Conservation (phyloP, 35 echinoderm and acorn worm genomes). For the Ptychodera flava region DNA sequence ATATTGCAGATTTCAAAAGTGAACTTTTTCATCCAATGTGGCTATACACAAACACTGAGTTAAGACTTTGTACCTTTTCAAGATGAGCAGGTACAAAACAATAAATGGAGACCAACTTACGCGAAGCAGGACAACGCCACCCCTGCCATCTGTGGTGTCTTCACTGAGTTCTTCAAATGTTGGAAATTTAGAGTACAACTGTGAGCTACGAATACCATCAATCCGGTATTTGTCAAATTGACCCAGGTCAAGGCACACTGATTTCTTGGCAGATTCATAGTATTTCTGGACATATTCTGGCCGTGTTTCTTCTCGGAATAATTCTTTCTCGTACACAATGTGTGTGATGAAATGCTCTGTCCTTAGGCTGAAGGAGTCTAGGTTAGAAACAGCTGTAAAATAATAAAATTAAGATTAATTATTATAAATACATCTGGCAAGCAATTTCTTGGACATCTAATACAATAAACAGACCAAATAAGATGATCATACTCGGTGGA, state of each 20-base stretch:
- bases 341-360: not conserved
- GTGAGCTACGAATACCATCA: not conserved
- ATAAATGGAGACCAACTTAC: too few species aligned
- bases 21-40: too few species aligned
- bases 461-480: too few species aligned
- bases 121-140: too few species aligned
- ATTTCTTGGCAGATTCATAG: not conserved
- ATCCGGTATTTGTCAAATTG: not conserved
- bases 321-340: not conserved
- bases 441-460: too few species aligned
- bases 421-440: too few species aligned
- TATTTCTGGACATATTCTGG: not conserved
- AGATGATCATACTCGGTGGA: too few species aligned
- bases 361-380: not conserved
- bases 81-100: too few species aligned
- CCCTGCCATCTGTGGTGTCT: not conserved
- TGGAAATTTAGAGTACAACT: not conserved
- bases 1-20: too few species aligned
- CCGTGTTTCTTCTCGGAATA: not conserved
- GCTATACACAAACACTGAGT: too few species aligned
- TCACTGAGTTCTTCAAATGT: not conserved
- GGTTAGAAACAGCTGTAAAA: not conserved
- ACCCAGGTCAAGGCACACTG: not conserved
- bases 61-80: too few species aligned
- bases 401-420: too few species aligned